Percentiles rank a stretch among this genome's conserved stretches.
Evolutionary conservation across 2,888 invertebrate species (phyloP).

Genomic region (Tanypteryx hageni): DNA sequence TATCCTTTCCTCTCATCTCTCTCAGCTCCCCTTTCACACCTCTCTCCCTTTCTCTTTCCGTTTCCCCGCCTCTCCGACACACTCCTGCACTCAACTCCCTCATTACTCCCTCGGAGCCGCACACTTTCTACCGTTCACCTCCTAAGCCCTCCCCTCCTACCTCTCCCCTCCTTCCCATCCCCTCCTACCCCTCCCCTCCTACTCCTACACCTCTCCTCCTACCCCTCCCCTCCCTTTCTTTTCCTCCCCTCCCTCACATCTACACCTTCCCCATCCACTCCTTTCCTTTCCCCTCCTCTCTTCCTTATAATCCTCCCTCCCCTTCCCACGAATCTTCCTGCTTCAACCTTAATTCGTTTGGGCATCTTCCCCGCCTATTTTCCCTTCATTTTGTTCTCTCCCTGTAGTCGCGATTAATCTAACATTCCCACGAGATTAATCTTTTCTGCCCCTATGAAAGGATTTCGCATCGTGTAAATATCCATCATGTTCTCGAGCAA

Average conservation of each 20-base stretch:
- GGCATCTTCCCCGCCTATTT: not conserved
- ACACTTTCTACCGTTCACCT: conserved; percentile 4
- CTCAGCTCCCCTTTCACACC: not conserved
- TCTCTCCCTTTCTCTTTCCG: not conserved
- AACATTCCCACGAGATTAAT: conserved; percentile 2
- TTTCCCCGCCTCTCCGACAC: not conserved
- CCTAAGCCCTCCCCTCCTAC: not conserved
- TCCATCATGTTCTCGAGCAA: not conserved
- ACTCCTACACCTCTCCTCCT: not conserved
- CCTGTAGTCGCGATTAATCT: conserved; percentile 11
- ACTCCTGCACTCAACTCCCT: not conserved
- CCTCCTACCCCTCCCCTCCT: not conserved
- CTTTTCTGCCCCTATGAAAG: conserved; percentile 3
- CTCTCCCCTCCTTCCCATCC: not conserved
- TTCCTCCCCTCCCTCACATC: not conserved
- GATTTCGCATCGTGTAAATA: conserved; percentile 7
- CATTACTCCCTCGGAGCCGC: conserved; percentile 19
- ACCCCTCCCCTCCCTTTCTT: not conserved
- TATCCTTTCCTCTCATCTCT: not conserved
- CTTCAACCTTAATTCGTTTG: not conserved
- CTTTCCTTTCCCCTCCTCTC: not conserved
- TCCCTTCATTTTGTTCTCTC: not conserved
- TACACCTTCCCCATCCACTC: not conserved
- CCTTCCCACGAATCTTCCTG: not conserved
- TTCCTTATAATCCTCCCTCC: not conserved